A percentile compares a stretch with the other conserved stretches of the same genome.
Conservation (phyloP, 2,797 vertebrate species). For the Pogonophryne albipinna region DNA sequence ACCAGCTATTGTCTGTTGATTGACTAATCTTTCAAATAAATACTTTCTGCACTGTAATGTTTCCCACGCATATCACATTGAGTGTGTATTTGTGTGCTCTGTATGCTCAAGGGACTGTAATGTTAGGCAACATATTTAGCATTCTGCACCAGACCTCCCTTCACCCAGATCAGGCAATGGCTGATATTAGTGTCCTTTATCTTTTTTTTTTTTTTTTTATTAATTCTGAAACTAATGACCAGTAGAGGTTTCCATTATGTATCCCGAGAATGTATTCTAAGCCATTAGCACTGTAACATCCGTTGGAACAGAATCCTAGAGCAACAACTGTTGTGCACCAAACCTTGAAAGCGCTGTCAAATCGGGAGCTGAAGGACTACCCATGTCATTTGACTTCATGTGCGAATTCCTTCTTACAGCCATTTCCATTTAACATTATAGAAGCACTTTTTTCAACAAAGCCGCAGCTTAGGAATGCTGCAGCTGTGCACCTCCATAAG, state of each 20-base stretch:
- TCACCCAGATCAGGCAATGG: conserved; percentile 7
- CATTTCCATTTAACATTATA: conserved; percentile 24
- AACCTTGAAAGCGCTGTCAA: conserved; percentile 2
- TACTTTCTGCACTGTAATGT: background rate
- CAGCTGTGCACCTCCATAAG: conserved; percentile 64
- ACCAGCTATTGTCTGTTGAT: background rate
- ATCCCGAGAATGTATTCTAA: conserved; percentile 42
- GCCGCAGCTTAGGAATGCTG: conserved; percentile 40
- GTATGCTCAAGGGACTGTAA: background rate
- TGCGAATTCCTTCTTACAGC: conserved; percentile 15
- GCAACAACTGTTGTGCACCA: conserved; percentile 7
- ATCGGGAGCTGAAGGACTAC: conserved; percentile 5
- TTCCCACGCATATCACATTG: background rate
- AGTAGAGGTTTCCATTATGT: conserved; percentile 51
- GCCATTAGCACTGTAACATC: conserved; percentile 17
- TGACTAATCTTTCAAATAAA: background rate
- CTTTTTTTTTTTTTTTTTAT: conserved; percentile 43
- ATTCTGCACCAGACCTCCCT: conserved; percentile 31
- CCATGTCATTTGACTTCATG: conserved; percentile 3
- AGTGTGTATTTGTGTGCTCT: conserved; percentile 16
- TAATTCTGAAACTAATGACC: conserved; percentile 53
- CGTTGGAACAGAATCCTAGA: conserved; percentile 25
- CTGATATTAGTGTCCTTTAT: conserved; percentile 37
- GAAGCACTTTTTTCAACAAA: conserved; percentile 28
- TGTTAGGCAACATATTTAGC: conserved; percentile 20